Evolutionary conservation across 2,888 invertebrate species (phyloP).

Genomic region (Cephus nigrinus): DNA sequence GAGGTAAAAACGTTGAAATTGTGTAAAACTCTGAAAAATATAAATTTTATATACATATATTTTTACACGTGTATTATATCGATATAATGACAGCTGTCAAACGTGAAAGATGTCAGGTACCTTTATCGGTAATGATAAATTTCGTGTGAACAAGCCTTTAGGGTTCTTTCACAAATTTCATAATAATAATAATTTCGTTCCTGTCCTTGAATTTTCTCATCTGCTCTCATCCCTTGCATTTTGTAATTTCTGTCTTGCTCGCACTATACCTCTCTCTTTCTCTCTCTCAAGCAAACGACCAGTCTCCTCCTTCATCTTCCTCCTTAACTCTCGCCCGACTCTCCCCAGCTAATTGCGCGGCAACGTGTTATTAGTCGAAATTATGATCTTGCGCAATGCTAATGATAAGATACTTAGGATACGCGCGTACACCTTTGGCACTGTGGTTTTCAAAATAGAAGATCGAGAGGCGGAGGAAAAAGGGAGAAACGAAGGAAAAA

Average conservation of each 20-base stretch:
- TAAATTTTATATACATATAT: too few relatives aligned
- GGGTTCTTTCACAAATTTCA: background rate
- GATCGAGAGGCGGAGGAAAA: background rate
- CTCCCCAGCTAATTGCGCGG: background rate
- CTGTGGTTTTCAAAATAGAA: background rate
- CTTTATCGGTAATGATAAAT: background rate
- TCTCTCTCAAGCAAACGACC: background rate
- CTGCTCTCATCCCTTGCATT: background rate
- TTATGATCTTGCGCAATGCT: slow-evolving; percentile 6
- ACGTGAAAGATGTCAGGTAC: too few relatives aligned
- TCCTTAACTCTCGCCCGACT: background rate
- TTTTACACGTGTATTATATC: too few relatives aligned
- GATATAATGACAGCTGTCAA: background rate
- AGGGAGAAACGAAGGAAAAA: background rate
- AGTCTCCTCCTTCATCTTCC: background rate
- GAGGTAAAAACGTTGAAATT: too few relatives aligned
- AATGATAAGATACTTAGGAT: slow-evolving; percentile 2
- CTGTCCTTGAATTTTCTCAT: background rate
- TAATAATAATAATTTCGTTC: background rate
- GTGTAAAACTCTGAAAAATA: too few relatives aligned
- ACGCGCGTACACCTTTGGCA: background rate
- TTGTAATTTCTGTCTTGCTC: background rate
- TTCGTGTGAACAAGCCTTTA: background rate
- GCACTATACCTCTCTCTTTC: background rate
- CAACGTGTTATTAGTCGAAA: slow-evolving; percentile 1